These are phyloP conservation scores for Mallotus villosus DNA, from an alignment of 2,797 vertebrate species.

Conservation along the genomic window DNA sequence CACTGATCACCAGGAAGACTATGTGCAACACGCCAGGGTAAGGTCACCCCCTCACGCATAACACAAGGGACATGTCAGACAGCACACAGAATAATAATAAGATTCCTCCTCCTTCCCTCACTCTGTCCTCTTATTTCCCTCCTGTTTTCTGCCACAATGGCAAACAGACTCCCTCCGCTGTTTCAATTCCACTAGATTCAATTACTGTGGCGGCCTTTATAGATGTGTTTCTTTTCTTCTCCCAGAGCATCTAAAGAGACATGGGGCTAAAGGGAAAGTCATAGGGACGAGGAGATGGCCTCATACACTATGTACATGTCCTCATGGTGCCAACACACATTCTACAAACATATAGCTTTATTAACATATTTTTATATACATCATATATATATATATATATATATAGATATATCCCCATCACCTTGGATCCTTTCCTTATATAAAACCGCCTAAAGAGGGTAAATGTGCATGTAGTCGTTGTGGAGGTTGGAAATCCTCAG, in stretches of 20 bases:
- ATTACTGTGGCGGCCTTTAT: conserved; percentile 59
- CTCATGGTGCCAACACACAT: no score
- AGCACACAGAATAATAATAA: conserved; percentile 63
- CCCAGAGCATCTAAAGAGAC: conserved; percentile 42
- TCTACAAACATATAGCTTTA: no score
- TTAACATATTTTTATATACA: no score
- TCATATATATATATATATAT: no score
- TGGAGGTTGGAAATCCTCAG: no score
- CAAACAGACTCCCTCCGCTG: conserved; percentile 48
- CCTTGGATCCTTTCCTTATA: no score
- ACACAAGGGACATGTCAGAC: conserved; percentile 52
- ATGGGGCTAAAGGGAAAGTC: no score
- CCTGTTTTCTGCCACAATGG: conserved; percentile 50
- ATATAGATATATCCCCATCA: no score
- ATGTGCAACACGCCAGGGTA: conserved; percentile 60
- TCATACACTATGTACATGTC: no score
- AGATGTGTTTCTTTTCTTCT: conserved; percentile 60
- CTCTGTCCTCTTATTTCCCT: neutral
- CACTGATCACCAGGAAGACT: conserved; percentile 54
- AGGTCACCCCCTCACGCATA: conserved; percentile 66
- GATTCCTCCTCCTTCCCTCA: conserved; percentile 1
- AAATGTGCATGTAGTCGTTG: no score
- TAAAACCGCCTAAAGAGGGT: no score
- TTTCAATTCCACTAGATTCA: conserved; percentile 64
- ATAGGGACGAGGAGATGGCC: no score